phyloP scores from a whole-genome alignment of 2,113 vertebrate genomes.

The Poeciliopsis prolifica region DNA sequence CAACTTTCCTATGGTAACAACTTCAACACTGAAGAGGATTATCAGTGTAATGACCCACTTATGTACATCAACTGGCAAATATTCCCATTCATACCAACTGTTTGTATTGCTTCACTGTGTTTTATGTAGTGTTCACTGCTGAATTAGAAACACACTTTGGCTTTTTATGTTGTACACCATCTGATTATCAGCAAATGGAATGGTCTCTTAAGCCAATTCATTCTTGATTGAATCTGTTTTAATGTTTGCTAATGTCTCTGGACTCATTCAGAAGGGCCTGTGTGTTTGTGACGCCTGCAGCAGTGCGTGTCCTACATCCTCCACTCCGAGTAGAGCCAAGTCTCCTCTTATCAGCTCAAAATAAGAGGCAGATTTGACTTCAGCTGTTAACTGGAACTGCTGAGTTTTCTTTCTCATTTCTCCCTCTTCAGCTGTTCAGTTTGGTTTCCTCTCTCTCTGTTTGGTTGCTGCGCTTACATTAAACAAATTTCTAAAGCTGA shows the following conservation, averaged over 20 bases:
- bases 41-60: no score
- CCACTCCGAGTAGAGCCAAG: slow-evolving; percentile 16
- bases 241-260: not conserved
- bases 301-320: slow-evolving; percentile 38
- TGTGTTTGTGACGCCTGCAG: slow-evolving; percentile 23
- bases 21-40: no score
- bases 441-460: not conserved
- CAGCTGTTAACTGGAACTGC: not conserved
- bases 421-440: not conserved
- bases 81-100: no score
- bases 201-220: not conserved
- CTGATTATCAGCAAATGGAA: not conserved
- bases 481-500: not conserved
- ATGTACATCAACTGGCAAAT: no score
- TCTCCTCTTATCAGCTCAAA: slow-evolving; percentile 38
- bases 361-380: slow-evolving; percentile 18
- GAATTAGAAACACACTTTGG: no score
- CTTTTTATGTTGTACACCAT: not conserved
- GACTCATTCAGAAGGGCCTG: slow-evolving; percentile 3
- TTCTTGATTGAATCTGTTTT: slow-evolving; percentile 5
- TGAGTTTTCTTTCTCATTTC: not conserved
- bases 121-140: no score
- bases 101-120: no score
- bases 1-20: no score
- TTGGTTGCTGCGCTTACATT: not conserved